Evolutionary conservation across 2,888 invertebrate genomes (phyloP), one percentile per base, ranked within the genome.

Genomic region (Brachyptera putata): DNA sequence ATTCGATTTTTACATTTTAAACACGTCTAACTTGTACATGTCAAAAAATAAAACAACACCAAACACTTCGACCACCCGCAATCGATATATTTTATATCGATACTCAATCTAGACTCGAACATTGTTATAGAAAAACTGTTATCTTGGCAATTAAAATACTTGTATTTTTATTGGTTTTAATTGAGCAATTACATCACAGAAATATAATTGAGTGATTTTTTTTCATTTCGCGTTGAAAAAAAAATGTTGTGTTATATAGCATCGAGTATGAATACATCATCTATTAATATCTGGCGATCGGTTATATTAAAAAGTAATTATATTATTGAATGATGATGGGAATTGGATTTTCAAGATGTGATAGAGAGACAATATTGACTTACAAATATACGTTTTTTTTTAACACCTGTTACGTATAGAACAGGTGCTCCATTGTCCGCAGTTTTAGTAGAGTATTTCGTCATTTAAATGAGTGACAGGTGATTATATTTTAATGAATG

Each of bases 41-140:
- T 14, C 26, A 13, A 30, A 22, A 39, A 46, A 26, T 36, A 46
- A 22, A 46, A 36, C 36, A 53, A 18, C 36, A 43, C 21, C 43
- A 16, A 43, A 14, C 43, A 36, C 11, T n/a, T 46, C 21, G 53
- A 21, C 53, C 53, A 53, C 53, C 53, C 53, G 34, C 53, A 36
- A 30, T 16, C 16, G 36, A 18, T 5, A 36, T 36, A 4, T 18
- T 18, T 30, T 36, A 14, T 21, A 53, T 34, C 53, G 22, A 9
- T 3, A 34, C 9, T 36, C 4, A 30, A 36, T 53, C 36, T 30
- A 16, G 34, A 18, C 21, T 21, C 1, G 34, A 36, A 53, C 53
- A 30, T 30, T 50, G 50, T 30, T 26, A 25, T n/a, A 14, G 14
- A 7, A 34, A 53, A 46, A n/a, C 46, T 24, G 1, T 24, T 3